phyloP scores from a whole-genome alignment of 1,140 invertebrate species.

The Metaphire vulgaris region DNA sequence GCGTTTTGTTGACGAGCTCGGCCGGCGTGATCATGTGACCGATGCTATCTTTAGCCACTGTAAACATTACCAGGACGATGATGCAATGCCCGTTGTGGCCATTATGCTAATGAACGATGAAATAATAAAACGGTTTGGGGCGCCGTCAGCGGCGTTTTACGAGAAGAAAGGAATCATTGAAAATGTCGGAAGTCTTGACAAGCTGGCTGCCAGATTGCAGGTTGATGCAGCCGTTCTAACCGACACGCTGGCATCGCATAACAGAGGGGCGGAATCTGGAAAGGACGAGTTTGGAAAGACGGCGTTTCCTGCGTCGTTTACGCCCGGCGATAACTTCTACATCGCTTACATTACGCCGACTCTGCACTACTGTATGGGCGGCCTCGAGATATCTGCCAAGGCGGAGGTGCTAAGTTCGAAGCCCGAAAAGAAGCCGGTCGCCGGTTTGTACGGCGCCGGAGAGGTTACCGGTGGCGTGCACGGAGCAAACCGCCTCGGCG shows the following conservation, averaged over 20 bases:
- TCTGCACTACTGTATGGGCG: conserved; percentile 50
- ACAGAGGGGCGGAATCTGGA: conserved; percentile 32
- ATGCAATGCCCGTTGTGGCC: conserved; percentile 31
- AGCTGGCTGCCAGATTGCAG: conserved; percentile 33
- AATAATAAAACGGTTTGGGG: conserved; percentile 41
- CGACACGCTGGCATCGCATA: conserved; percentile 38
- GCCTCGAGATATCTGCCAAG: conserved; percentile 41
- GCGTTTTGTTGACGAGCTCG: conserved; percentile 47
- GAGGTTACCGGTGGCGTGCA: conserved; percentile 50
- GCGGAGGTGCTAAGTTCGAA: conserved; percentile 27
- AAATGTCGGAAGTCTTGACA: conserved; percentile 37
- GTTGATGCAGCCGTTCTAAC: conserved; percentile 20
- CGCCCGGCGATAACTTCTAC: conserved; percentile 34
- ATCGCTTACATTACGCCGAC: conserved; percentile 38
- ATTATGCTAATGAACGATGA: conserved; percentile 44
- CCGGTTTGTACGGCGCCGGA: conserved; percentile 47
- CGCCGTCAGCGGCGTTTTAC: conserved; percentile 46
- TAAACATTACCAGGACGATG: conserved; percentile 23
- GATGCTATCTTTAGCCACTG: conserved; percentile 36
- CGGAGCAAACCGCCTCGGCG: conserved; percentile 45
- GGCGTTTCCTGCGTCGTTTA: conserved; percentile 40
- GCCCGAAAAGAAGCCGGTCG: conserved; percentile 36
- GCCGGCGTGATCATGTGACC: conserved; percentile 43
- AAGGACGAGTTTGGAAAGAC: conserved; percentile 42
- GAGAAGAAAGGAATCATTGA: conserved; percentile 31